Evolutionary conservation across 2,797 vertebrate genomes (phyloP).

Genomic region (Amblyopsis hoosieri): DNA sequence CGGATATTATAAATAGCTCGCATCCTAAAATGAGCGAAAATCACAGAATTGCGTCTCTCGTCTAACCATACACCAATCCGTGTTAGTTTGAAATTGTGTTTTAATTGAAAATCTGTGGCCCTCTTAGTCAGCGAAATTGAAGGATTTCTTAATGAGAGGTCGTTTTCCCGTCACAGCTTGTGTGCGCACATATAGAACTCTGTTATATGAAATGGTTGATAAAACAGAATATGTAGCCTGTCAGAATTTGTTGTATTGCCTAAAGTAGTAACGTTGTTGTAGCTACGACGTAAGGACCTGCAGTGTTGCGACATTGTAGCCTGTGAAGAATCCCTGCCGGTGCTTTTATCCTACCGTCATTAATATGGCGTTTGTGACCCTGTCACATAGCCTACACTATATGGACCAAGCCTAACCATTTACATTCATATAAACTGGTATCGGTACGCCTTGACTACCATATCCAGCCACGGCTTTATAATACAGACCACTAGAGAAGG

Average conservation of each 20-base stretch:
- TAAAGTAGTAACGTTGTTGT: neutral
- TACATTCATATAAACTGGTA: neutral
- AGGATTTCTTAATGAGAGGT: slow-evolving; percentile 26
- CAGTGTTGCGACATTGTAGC: neutral
- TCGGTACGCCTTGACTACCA: slow-evolving; percentile 15
- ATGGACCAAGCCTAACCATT: neutral
- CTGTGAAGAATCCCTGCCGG: neutral
- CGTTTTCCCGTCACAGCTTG: slow-evolving; percentile 20
- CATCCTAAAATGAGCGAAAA: neutral
- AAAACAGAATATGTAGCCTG: neutral
- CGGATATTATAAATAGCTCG: neutral
- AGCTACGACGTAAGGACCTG: neutral
- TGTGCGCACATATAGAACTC: slow-evolving; percentile 19
- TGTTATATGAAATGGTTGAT: neutral
- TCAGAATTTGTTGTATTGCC: too few relatives aligned
- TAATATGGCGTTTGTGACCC: slow-evolving; percentile 2
- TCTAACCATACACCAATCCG: neutral
- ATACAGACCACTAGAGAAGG: slow-evolving; percentile 32
- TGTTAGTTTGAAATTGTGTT: neutral
- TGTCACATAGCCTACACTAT: neutral
- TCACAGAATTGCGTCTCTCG: neutral
- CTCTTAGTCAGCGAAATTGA: slow-evolving; percentile 1
- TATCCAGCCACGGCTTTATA: slow-evolving; percentile 10
- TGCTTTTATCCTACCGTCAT: neutral
- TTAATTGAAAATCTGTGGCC: neutral